Base-by-base conservation (phyloP, 2,888 invertebrate genomes). In the Lutraria lutraria region DNA sequence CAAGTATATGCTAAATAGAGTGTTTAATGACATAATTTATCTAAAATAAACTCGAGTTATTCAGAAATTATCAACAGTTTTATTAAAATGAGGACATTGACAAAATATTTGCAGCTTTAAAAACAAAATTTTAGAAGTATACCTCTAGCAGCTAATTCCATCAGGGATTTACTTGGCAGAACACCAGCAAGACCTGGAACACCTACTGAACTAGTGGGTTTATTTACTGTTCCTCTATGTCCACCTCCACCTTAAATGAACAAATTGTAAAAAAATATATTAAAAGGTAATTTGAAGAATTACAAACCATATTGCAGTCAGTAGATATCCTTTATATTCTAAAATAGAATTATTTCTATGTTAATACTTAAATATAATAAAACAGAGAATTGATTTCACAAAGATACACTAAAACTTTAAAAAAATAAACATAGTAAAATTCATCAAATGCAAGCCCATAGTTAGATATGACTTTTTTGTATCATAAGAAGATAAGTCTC, bases 91-190 rank as follows among this genome's bases (percentile, higher is more conserved):
- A 56, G 56, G 1, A 16, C 2, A 56, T 19, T 56, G 56, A 16
- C 13, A 56, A 19, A 16, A 19, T 56, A 15, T 16, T 12, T 43
- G 15, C 56, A 56, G 3, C 1, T 16, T 8, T 15, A 19, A 56
- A 8, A n/a, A n/a, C n/a, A n/a, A 56, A 12, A 56, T 56, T 56
- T 56, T 56, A 19, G 15, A 13, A 83, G 21, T 31, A 52, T 87
- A 92, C 95, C 96, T 92, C 90, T 93, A 13, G 95, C 92, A 19
- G 95, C 96, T 93, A 96, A 94, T 72, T 94, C 94, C 54, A 96
- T 95, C 80, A 96, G 94, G 15, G 94, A 90, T 72, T 91, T 94
- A 56, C 93, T 93, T 6, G 76, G 86, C 0, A 93, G 91, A n/a
- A 96, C 93, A 15, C 95, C 94, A 76, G 94, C 93, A 85, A 96